Conservation (phyloP, 2,888 invertebrate species). For the Macaria liturata region DNA sequence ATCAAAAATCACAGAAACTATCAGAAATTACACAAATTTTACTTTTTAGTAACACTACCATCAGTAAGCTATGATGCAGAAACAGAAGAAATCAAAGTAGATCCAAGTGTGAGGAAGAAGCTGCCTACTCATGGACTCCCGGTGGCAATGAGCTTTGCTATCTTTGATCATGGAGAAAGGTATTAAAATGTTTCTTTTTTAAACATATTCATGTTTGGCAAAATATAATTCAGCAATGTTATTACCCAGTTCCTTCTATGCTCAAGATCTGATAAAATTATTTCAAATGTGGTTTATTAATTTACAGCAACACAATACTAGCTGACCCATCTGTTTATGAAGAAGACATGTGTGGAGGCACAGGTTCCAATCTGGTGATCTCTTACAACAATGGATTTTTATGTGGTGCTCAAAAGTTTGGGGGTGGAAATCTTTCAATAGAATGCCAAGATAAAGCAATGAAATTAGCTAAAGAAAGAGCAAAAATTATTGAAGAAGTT, state of each 20-base stretch:
- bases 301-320: constrained; percentile 85
- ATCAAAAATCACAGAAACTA: no score
- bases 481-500: constrained; percentile 74
- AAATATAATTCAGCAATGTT: no score
- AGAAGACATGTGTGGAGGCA: constrained; percentile 88
- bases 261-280: no score
- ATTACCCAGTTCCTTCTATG: no score
- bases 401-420: constrained; percentile 89
- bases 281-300: background rate
- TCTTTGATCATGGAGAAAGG: constrained; percentile 86
- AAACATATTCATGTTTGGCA: no score
- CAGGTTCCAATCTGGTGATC: constrained; percentile 84
- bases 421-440: constrained; percentile 85
- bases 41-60: constrained; percentile 86
- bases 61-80: constrained; percentile 86
- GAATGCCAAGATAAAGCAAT: constrained; percentile 84
- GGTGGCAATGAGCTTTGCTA: constrained; percentile 88
- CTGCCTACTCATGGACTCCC: constrained; percentile 85
- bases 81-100: constrained; percentile 86
- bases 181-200: constrained; percentile 27
- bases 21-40: no score
- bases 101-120: constrained; percentile 76
- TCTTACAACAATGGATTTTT: constrained; percentile 85
- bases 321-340: constrained; percentile 94
- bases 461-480: constrained; percentile 83